phyloP scores from a whole-genome alignment of 2,113 vertebrate species.

The Thalassarche chlororhynchos region DNA sequence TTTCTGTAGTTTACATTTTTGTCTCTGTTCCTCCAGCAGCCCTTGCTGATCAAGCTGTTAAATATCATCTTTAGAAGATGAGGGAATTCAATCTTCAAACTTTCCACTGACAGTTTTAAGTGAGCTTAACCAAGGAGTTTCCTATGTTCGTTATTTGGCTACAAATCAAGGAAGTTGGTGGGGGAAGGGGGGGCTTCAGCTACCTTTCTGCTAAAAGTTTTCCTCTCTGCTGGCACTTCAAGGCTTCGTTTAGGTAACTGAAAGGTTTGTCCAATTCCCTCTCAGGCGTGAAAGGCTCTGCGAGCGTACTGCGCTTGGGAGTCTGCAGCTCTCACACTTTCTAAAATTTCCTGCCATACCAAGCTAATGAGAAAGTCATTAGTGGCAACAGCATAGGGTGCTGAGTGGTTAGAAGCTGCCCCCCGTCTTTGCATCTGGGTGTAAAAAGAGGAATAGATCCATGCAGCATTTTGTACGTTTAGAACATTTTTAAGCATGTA shows the following conservation, averaged over 20 bases:
- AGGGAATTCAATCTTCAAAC: slow-evolving; percentile 15
- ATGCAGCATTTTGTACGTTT: neutral
- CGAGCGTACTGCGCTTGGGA: neutral
- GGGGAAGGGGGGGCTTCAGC: neutral
- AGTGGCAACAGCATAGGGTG: neutral
- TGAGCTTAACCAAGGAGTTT: slow-evolving; percentile 29
- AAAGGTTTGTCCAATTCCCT: neutral
- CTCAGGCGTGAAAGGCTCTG: neutral
- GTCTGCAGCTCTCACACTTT: neutral
- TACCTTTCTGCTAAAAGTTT: neutral
- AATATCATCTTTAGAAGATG: neutral
- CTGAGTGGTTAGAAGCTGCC: neutral
- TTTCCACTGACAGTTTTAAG: slow-evolving; percentile 36
- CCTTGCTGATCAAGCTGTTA: neutral
- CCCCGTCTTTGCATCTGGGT: neutral
- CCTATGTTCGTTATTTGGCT: slow-evolving; percentile 1
- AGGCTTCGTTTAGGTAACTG: neutral
- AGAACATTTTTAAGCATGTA: neutral
- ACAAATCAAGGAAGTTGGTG: neutral
- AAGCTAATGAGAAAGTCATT: neutral
- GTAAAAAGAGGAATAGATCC: neutral
- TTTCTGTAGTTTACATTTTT: neutral
- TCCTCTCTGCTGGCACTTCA: neutral
- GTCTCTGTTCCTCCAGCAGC: neutral
- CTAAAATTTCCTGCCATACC: neutral